Evolutionary conservation across 2,888 invertebrate genomes (phyloP), one percentile per base, ranked within the genome.

Genomic region (Mystacides longicornis): DNA sequence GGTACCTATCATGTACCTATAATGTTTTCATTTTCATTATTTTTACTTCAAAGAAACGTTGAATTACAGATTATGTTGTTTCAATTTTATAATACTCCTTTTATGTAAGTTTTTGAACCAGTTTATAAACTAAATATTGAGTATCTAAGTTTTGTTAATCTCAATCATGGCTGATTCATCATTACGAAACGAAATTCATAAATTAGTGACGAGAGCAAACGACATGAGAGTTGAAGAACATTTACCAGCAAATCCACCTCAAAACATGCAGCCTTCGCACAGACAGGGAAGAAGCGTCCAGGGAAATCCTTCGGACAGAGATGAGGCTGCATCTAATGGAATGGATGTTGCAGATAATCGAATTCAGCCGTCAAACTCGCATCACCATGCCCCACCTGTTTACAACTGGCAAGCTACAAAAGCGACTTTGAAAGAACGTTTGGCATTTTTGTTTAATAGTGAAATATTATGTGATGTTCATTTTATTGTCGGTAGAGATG

Each of bases 401-500:
- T 81, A 82, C 67, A 83, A 83, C 67, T 83, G 83, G 83, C 89
- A 89, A 69, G 84, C 87, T 21, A 83, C 83, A 20, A 89, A 87
- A 68, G 81, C 82, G 1, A 85, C 85, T 0, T 81, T 89, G 21
- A 85, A 86, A 65, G 89, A 89, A 64, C 78, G 90, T 53, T 77
- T 90, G 52, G 81, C 85, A 0, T 89, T 77, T 59, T 68, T 77
- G 9, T 77, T 77, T 52, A 77, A 77, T 63, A 77, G 75, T 58
- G 77, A 77, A 66, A 70, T 77, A 23, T 64, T 77, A 0, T 72
- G 75, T 56, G 90, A 91, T 68, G 87, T 91, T 3, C 85, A 83
- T 64, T 91, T 91, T 65, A 75, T 87, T 37, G 89, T 91, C 16
- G 89, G 90, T 1, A 82, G 83, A 64, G 86, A 83, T 47, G 78